These are phyloP conservation scores for Cassiopea andromeda DNA, from an alignment of 30 jellyfish, hydroid and myxozoan species.

Conservation along the genomic window DNA sequence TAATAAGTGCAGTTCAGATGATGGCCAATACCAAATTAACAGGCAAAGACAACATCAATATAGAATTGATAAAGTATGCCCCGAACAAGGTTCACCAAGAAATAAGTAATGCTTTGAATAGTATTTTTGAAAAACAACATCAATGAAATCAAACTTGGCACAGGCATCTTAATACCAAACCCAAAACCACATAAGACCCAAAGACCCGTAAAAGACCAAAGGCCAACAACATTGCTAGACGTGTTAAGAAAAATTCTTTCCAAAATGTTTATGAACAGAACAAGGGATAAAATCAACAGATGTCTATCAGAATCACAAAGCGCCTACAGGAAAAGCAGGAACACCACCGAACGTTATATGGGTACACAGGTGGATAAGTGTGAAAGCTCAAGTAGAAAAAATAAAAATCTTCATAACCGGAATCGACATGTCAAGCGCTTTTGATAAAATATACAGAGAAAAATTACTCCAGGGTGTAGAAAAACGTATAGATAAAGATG, in stretches of 20 bases:
- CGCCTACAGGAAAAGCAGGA: constrained; percentile 31
- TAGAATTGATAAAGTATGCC: not conserved
- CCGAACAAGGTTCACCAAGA: not conserved
- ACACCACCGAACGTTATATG: constrained; percentile 38
- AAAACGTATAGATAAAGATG: constrained; percentile 39
- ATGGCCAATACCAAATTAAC: no score
- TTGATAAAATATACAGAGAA: constrained; percentile 58
- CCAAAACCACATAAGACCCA: constrained; percentile 26
- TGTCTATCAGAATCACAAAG: constrained; percentile 29
- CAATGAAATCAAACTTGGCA: constrained; percentile 16
- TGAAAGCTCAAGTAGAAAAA: constrained; percentile 34
- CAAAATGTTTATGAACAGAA: not conserved
- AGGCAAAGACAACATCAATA: no score
- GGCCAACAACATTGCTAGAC: constrained; percentile 29
- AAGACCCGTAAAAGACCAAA: constrained; percentile 37
- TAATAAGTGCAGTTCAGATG: no score
- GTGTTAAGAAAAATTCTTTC: not conserved
- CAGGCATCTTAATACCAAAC: constrained; percentile 17
- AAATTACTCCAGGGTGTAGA: constrained; percentile 32
- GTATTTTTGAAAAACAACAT: not conserved
- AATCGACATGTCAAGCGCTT: constrained; percentile 61
- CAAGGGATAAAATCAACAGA: not conserved
- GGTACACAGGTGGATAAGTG: constrained; percentile 58
- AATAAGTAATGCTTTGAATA: not conserved
- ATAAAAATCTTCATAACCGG: constrained; percentile 49